phyloP scores from a whole-genome alignment of 2,888 invertebrate species.

The Rhagonycha lutea region DNA sequence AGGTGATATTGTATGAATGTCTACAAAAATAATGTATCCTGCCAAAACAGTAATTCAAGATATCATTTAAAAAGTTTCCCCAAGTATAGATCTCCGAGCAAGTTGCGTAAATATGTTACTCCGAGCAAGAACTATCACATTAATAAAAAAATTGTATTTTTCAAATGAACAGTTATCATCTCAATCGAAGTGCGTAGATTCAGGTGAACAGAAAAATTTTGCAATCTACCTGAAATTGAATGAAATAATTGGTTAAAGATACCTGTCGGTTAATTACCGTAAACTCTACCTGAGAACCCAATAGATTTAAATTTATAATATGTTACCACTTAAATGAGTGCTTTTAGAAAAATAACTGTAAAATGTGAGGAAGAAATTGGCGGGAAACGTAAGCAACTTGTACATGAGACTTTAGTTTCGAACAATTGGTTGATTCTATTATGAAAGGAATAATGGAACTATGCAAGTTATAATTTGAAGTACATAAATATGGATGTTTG shows the following conservation, averaged over 20 bases:
- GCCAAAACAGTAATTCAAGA: not conserved
- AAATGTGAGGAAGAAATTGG: not conserved
- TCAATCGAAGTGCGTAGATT: too few relatives aligned
- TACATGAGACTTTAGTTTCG: not conserved
- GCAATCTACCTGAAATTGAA: not conserved
- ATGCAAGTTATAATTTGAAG: not conserved
- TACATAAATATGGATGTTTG: not conserved
- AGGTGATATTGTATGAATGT: not conserved
- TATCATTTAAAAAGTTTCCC: not conserved
- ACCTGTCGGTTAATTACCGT: not conserved
- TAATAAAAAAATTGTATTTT: too few relatives aligned
- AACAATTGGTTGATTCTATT: not conserved
- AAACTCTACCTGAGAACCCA: not conserved
- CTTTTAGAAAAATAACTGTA: not conserved
- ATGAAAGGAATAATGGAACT: not conserved
- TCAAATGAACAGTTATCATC: too few relatives aligned
- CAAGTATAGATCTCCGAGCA: not conserved
- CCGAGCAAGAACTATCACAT: not conserved
- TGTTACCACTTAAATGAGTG: not conserved
- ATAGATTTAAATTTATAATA: not conserved
- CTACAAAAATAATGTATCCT: not conserved
- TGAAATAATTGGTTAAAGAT: not conserved
- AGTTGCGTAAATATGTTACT: not conserved
- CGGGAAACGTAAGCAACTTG: not conserved
- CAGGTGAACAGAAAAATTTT: too few relatives aligned